Percentiles rank a stretch among this genome's conserved stretches.
Conservation (phyloP, 2,113 vertebrate species). For the Crotophaga sulcirostris region DNA sequence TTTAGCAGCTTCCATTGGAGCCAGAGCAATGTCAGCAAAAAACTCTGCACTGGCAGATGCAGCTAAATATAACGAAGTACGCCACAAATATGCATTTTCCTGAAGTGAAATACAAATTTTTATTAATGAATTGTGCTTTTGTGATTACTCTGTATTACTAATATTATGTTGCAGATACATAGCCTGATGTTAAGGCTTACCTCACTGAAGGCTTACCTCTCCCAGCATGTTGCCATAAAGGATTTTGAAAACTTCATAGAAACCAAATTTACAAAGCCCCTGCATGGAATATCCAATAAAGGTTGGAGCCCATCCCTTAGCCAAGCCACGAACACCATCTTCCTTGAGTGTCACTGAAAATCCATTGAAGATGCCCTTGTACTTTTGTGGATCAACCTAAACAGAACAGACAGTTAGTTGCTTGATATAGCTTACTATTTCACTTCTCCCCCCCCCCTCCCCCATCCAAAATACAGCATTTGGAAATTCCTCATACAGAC, state of each 20-base stretch:
- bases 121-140: not conserved
- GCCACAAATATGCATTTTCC: slow-evolving; percentile 97
- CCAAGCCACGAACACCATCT: slow-evolving; percentile 93
- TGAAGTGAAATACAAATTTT: slow-evolving; percentile 39
- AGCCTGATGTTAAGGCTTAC: not conserved
- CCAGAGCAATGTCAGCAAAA: slow-evolving; percentile 97
- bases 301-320: slow-evolving; percentile 97
- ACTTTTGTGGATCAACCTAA: slow-evolving; percentile 94
- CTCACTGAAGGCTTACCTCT: slow-evolving; percentile 83
- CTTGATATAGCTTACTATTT: not conserved
- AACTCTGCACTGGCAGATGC: slow-evolving; percentile 99
- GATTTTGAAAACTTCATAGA: slow-evolving; percentile 98
- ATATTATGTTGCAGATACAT: not conserved
- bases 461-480: not conserved
- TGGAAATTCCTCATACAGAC: not conserved
- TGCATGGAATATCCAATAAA: slow-evolving; percentile 98
- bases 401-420: not conserved
- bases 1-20: slow-evolving; percentile 99
- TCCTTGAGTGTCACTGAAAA: slow-evolving; percentile 91
- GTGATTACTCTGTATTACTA: not conserved
- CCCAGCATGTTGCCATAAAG: slow-evolving; percentile 90
- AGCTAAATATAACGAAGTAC: slow-evolving; percentile 94
- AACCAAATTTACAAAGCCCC: slow-evolving; percentile 98
- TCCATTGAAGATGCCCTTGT: slow-evolving; percentile 94
- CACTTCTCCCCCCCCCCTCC: not conserved